Percentiles rank a stretch among this genome's conserved stretches.
These are phyloP conservation scores for Trissoscelio sp. DNA, from an alignment of 2,888 invertebrate genomes.

Conservation along the genomic window DNA sequence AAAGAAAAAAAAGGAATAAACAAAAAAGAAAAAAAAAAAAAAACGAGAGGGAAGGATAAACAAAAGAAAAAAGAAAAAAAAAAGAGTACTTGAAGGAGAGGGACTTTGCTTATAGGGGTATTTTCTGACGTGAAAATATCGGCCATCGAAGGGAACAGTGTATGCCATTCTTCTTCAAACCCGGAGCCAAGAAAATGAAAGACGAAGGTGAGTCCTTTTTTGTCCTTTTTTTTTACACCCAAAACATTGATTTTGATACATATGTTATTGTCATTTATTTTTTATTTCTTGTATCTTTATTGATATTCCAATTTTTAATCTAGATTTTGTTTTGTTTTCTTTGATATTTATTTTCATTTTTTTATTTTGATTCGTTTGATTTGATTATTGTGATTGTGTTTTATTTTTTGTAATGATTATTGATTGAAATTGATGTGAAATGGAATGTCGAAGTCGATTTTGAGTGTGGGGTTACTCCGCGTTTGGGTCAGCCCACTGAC, in stretches of 20 bases:
- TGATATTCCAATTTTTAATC: too few species aligned
- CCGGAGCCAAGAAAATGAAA: constrained; percentile 57
- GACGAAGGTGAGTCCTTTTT: constrained; percentile 56
- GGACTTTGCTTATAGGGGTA: constrained; percentile 1
- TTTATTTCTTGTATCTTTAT: too few species aligned
- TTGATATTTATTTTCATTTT: neutral
- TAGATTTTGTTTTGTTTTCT: neutral
- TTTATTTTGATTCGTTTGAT: too few species aligned
- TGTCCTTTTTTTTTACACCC: too few species aligned
- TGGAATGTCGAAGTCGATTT: too few species aligned
- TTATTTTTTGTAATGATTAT: too few species aligned
- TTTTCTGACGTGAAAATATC: constrained; percentile 35
- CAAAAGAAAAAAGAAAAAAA: neutral
- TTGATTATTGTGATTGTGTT: too few species aligned
- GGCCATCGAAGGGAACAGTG: neutral
- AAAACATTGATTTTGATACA: too few species aligned
- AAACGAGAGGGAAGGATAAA: neutral
- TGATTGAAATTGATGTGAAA: too few species aligned
- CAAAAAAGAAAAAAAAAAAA: neutral
- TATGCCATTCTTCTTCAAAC: constrained; percentile 58
- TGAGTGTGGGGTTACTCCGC: constrained; percentile 1
- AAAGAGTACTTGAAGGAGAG: neutral
- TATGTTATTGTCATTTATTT: too few species aligned
- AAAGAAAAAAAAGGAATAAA: neutral
- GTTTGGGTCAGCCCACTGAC: constrained; percentile 28